Evolutionary conservation across 2,113 vertebrate genomes (phyloP).

Genomic region (Peromyscus maniculatus): DNA sequence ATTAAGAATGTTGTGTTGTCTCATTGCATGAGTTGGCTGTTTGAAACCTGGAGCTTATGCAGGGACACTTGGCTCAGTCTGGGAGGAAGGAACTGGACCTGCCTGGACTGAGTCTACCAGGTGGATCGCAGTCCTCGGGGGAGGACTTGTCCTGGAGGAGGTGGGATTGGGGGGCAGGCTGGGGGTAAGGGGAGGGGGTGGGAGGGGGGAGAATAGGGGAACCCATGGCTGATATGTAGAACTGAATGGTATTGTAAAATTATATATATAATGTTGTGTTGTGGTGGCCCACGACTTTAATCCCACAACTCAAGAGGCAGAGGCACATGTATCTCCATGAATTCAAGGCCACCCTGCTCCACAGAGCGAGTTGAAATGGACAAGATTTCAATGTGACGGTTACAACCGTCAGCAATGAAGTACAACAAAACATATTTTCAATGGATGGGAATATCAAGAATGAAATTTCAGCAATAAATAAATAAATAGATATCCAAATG

Average conservation of each 20-base stretch:
- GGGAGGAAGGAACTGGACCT: too few relatives aligned
- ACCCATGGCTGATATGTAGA: too few relatives aligned
- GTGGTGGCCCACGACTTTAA: neutral
- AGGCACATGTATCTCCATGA: neutral
- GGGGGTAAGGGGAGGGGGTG: too few relatives aligned
- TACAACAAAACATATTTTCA: slow-evolving; percentile 42
- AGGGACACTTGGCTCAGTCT: too few relatives aligned
- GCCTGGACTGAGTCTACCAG: too few relatives aligned
- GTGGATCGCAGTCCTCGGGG: too few relatives aligned
- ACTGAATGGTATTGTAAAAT: too few relatives aligned
- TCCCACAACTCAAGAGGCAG: neutral
- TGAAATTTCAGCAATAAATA: neutral
- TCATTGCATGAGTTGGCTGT: too few relatives aligned
- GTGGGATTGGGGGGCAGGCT: too few relatives aligned
- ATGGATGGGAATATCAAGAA: slow-evolving; percentile 2
- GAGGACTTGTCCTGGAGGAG: too few relatives aligned
- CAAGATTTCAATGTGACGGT: neutral
- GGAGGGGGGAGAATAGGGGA: too few relatives aligned
- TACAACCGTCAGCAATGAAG: neutral
- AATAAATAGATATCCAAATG: neutral
- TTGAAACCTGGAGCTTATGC: too few relatives aligned
- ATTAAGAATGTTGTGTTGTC: neutral
- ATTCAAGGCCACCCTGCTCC: neutral
- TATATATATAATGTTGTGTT: neutral
- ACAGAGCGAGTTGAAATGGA: neutral